phyloP scores from a whole-genome alignment of 2,888 invertebrate species.

The Taenaris catops region DNA sequence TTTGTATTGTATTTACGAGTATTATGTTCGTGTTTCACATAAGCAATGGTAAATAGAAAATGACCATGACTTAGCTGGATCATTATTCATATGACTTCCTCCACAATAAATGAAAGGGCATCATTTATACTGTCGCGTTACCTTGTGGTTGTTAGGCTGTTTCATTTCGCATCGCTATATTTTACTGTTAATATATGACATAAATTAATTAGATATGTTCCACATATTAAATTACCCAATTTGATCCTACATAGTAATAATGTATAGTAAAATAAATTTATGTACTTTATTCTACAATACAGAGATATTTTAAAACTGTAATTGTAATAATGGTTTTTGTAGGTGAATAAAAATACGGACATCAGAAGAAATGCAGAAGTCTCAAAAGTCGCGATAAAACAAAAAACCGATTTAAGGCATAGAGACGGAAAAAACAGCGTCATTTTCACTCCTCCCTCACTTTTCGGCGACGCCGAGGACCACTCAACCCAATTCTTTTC shows the following conservation, averaged over 20 bases:
- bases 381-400: conserved; percentile 16
- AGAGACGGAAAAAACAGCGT: conserved; percentile 23
- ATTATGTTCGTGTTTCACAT: no score
- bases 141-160: conserved; percentile 21
- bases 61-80: conserved; percentile 22
- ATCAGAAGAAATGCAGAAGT: conserved; percentile 9
- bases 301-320: no score
- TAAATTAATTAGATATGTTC: conserved; percentile 5
- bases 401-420: conserved; percentile 23
- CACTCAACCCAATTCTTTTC: conserved; percentile 63
- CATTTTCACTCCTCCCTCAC: conserved; percentile 24
- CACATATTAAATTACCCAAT: conserved; percentile 7
- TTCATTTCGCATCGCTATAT: conserved; percentile 19
- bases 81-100: conserved; percentile 30
- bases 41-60: no score
- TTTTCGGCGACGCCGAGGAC: conserved; percentile 35
- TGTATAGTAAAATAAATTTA: no score
- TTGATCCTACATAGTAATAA: no score
- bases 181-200: conserved; percentile 12
- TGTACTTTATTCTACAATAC: no score
- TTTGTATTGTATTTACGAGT: no score
- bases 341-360: neutral
- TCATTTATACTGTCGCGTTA: conserved; percentile 26
- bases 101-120: conserved; percentile 29
- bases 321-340: conserved; percentile 1